Evolutionary conservation across 1,140 invertebrate species (phyloP), one percentile per base, ranked within the genome.

Genomic region (Scaptodrosophila lebanonensis): DNA sequence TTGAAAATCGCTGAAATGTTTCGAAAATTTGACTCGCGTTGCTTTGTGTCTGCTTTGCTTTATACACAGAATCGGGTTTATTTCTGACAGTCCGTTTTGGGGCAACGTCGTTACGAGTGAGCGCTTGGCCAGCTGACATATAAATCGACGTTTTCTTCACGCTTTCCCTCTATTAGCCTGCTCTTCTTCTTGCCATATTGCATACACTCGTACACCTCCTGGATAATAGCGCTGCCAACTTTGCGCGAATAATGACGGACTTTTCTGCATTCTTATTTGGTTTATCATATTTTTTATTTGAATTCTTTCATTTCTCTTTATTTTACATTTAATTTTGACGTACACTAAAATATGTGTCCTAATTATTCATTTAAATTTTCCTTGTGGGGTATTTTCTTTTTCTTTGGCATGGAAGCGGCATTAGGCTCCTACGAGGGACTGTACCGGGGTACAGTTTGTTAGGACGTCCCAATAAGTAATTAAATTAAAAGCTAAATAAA

Each of bases 291-390:
- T 42, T 50, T 22, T 44, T n/a, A 18, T 42, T 42, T 43, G 4
- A 58, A 48, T 82, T 62, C 73, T 75, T 83, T 83, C 53, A 82
- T 70, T 79, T 75, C 66, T 43, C 70, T 73, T 58, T 79, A n/a
- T n/a, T 79, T 75, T 83, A 79, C 53, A 82, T 70, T 79, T 75
- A 70, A 47, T 75, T 73, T 58, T 79, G 75, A 75, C 66, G 69
- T 79, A 79, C 75, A 82, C 75, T 79, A 79, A 75, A 76, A 59
- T 75, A 76, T 76, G 71, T 75, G 66, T 69, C 47, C 66, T 73
- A 66, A 58, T 38, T 60, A 50, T 27, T 47, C 50, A 48, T 38
- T 48, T 54, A 27, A 25, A 39, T 59, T 65, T 54, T 49, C 52
- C 42, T 25, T 40, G 43, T 43, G 50, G 16, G 51, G 20, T 52